phyloP scores from a whole-genome alignment of 2,888 invertebrate genomes.

The Agrotis segetum region DNA sequence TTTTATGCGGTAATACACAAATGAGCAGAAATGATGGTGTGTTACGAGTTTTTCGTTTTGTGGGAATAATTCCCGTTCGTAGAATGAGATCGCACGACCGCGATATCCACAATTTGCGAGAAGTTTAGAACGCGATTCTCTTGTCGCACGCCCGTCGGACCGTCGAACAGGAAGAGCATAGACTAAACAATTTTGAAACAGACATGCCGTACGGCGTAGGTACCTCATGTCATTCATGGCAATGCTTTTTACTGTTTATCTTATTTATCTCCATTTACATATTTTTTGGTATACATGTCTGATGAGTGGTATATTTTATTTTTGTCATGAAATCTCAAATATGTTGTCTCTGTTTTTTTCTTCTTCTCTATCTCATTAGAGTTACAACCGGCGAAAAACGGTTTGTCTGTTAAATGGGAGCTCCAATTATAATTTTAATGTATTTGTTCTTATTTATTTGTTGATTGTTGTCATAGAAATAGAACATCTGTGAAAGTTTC shows the following conservation, averaged over 20 bases:
- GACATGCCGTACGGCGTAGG: background rate
- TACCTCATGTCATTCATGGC: background rate
- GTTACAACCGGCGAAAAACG: too few relatives aligned
- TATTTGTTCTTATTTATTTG: too few relatives aligned
- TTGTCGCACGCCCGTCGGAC: constrained; percentile 68
- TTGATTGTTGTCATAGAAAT: too few relatives aligned
- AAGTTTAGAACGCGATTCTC: constrained; percentile 73
- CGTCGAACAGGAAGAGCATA: constrained; percentile 78
- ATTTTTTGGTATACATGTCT: too few relatives aligned
- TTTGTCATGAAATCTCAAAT: too few relatives aligned
- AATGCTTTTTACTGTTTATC: constrained; percentile 12
- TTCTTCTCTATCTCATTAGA: too few relatives aligned
- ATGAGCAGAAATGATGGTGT: constrained; percentile 70
- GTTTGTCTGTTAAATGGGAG: too few relatives aligned
- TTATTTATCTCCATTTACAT: too few relatives aligned
- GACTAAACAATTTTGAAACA: constrained; percentile 67
- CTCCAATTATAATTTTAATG: too few relatives aligned
- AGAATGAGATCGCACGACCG: constrained; percentile 79
- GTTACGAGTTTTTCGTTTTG: constrained; percentile 67
- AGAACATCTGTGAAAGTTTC: too few relatives aligned
- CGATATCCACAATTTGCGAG: constrained; percentile 81
- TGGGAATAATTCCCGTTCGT: constrained; percentile 72
- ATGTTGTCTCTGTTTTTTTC: too few relatives aligned
- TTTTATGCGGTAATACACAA: constrained; percentile 69
- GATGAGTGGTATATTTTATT: too few relatives aligned